These are phyloP conservation scores for Cyclargus thomasi DNA, from an alignment of 1,140 invertebrate genomes.

Conservation along the genomic window DNA sequence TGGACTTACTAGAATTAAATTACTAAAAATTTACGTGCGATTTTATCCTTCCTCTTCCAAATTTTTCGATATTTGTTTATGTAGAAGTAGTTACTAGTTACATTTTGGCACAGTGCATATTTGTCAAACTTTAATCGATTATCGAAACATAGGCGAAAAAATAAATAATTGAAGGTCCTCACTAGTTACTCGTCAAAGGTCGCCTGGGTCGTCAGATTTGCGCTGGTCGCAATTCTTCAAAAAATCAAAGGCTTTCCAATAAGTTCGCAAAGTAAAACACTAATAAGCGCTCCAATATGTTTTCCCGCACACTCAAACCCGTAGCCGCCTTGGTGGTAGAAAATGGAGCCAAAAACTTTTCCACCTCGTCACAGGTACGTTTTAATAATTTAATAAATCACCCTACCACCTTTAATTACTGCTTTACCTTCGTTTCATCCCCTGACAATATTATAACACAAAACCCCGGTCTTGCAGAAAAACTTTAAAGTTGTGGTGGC, in stretches of 20 bases:
- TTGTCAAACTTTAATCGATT: not conserved
- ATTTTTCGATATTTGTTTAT: too few relatives aligned
- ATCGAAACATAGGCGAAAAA: not conserved
- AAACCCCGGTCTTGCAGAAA: constrained; percentile 61
- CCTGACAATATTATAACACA: not conserved
- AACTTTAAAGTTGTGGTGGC: constrained; percentile 95
- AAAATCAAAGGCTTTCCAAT: constrained; percentile 11
- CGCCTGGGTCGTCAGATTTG: constrained; percentile 50
- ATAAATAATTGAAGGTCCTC: too few relatives aligned
- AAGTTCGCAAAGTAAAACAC: constrained; percentile 28
- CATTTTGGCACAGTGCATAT: too few relatives aligned
- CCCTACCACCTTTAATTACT: not conserved
- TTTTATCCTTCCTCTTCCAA: too few relatives aligned
- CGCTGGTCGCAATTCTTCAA: not conserved
- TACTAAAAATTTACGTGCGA: too few relatives aligned
- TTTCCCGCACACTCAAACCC: constrained; percentile 73
- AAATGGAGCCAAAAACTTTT: constrained; percentile 73
- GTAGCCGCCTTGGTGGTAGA: constrained; percentile 57
- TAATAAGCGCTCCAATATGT: constrained; percentile 61
- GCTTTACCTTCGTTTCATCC: not conserved
- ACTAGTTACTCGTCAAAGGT: constrained; percentile 64
- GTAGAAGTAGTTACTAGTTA: too few relatives aligned
- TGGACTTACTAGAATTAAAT: too few relatives aligned
- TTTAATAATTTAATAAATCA: constrained; percentile 19
- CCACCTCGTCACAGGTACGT: constrained; percentile 74